Percentiles rank a stretch among this genome's conserved stretches.
Conservation (phyloP, 2,113 vertebrate genomes). For the Corydoras sp. region DNA sequence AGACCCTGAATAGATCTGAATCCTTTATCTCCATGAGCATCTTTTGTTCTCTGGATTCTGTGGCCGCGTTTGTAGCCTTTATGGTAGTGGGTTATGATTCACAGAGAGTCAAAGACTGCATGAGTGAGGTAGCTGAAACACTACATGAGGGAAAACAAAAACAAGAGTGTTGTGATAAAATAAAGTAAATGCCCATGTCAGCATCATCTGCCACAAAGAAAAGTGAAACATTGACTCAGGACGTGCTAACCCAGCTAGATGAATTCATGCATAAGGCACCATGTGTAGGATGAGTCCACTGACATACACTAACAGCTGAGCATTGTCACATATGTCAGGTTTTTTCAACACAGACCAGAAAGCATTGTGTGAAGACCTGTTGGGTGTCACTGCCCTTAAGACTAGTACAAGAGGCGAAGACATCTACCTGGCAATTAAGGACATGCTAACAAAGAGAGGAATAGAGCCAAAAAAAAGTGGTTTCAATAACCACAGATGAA, state of each 20-base stretch:
- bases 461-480: slow-evolving; percentile 27
- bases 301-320: neutral
- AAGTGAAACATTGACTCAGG: slow-evolving; percentile 24
- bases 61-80: neutral
- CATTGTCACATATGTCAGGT: slow-evolving; percentile 7
- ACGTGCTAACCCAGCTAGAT: slow-evolving; percentile 31
- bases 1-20: too few relatives aligned
- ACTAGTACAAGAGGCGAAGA: too few relatives aligned
- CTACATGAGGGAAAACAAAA: slow-evolving; percentile 35
- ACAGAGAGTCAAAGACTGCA: neutral
- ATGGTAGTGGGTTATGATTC: neutral
- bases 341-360: neutral
- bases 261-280: slow-evolving; percentile 29
- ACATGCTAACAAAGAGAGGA: slow-evolving; percentile 27
- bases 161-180: slow-evolving; percentile 39
- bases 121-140: slow-evolving; percentile 27
- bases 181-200: slow-evolving; percentile 33
- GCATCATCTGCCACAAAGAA: slow-evolving; percentile 30
- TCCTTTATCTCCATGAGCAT: too few relatives aligned
- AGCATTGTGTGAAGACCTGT: neutral
- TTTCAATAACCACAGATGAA: slow-evolving; percentile 30
- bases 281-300: slow-evolving; percentile 38
- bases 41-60: too few relatives aligned
- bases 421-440: slow-evolving; percentile 2
- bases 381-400: too few relatives aligned